Base-by-base conservation (phyloP, 35 echinoderm and acorn worm genomes). In the Ophiothrix spiculata region DNA sequence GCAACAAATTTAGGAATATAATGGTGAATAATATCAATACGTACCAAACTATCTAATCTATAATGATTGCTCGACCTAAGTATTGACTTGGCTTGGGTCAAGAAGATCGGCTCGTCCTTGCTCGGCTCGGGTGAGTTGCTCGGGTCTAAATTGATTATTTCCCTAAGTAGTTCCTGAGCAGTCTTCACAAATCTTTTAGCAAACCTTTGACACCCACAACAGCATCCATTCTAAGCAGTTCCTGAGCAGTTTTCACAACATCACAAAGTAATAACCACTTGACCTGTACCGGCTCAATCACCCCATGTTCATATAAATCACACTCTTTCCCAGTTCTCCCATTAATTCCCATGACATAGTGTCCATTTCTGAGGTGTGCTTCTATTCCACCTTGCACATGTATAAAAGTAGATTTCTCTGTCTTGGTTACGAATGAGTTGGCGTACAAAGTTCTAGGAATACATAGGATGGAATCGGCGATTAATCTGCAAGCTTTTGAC, bases 181-280 rank as follows among this genome's bases (percentile, higher is more conserved):
- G n/a, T 80, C n/a, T 39, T 39, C 14, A 39, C 29, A 1, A 39
- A 29, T 36, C 63, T 56, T 40, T 42, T 21, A 31, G 16, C 41
- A 42, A 37, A 36, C n/a, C 54, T 84, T 64, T 84, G 1, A 84
- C 37, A 19, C 81, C 81, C 23, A 84, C 16, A 84, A 84, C 63
- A 0, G 35, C 39, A 60, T 84, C 81, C 32, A 84, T 84, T 36
- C 54, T 84, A 11, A 84, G 81, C 8, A 84, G 34, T 33, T 84
- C 56, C 69, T 63, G 42, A 11, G 63, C 81, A 4, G 54, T 84
- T 84, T 69, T 15, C 15, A 84, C 49, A 0, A 60, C 45, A 28
- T 84, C 81, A 33, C 54, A 64, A 32, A 54, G 35, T 37, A 84
- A 35, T 32, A 84, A 64, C 15, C 35, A 63, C 54, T 60, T 84